Evolutionary conservation across 2,888 invertebrate species (phyloP), one percentile per base, ranked within the genome.

Genomic region (Amphiduros pacificus): DNA sequence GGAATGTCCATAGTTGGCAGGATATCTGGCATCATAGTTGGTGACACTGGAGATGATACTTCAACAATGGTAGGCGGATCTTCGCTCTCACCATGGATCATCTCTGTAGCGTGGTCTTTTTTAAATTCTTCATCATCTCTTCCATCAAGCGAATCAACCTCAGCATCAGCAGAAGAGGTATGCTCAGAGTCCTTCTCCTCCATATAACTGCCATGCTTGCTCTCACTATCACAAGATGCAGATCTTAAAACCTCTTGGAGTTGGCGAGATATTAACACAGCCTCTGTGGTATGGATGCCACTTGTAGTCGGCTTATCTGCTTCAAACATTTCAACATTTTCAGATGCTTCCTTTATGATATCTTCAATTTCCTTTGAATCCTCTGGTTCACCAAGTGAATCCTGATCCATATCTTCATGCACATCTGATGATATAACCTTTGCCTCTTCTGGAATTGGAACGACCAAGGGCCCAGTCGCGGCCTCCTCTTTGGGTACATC

Each of bases 121-220:
- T 40, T 44, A 29, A 32, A 60, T n/a, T 49, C 48, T n/a, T 54
- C 65, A 5, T 74, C 76, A 54, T 75, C 75, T 40, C 63, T 65
- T 22, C 70, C 74, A 63, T 76, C 77, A 27, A 76, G 65, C 5
- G 76, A 75, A 64, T 76, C 75, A 64, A 66, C 70, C 58, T 76
- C 59, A 26, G 40, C 53, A 11, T 56, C 56, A 44, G 29, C 56
- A 49, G 48, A 27, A 14, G 22, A 20, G 11, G 14, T n/a, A n/a
- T n/a, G n/a, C n/a, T n/a, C n/a, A n/a, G n/a, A n/a, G n/a, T n/a
- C n/a, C n/a, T n/a, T n/a, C n/a, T n/a, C n/a, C n/a, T n/a, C n/a
- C n/a, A n/a, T n/a, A n/a, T n/a, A n/a, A n/a, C n/a, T n/a, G n/a
- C n/a, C n/a, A n/a, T n/a, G n/a, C 5, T 20, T 17, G 22, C 22